A percentile compares a stretch with the other conserved stretches of the same genome.
Conservation (phyloP, 2,888 invertebrate species). For the Listrodromus nycthemerus region DNA sequence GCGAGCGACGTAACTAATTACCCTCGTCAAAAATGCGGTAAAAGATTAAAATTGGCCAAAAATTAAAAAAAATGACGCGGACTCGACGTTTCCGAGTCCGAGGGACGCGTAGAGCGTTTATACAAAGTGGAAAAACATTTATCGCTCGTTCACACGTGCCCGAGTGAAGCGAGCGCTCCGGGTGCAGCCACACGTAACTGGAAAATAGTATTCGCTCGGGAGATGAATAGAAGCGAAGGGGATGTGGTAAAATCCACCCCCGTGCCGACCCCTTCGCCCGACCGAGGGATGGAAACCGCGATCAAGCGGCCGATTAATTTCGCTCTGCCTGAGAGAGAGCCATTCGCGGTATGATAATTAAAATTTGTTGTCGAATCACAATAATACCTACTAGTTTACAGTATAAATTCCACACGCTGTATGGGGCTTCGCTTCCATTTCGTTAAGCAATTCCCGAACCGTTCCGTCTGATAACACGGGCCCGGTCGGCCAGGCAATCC, state of each 20-base stretch:
- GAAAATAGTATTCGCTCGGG: constrained; percentile 42
- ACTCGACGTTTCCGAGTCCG: constrained; percentile 15
- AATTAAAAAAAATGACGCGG: background rate
- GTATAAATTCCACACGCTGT: constrained; percentile 36
- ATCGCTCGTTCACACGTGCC: constrained; percentile 51
- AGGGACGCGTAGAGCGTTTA: constrained; percentile 2
- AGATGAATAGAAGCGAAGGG: background rate
- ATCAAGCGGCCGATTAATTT: constrained; percentile 75
- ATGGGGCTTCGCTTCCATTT: constrained; percentile 74
- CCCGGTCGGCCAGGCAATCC: constrained; percentile 41
- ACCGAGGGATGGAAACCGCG: constrained; percentile 48
- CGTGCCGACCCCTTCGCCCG: constrained; percentile 32
- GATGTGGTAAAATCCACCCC: constrained; percentile 13
- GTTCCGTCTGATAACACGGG: constrained; percentile 75
- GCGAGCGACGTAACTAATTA: constrained; percentile 12
- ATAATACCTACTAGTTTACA: constrained; percentile 58
- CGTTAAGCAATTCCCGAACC: constrained; percentile 77
- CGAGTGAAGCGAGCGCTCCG: constrained; percentile 10
- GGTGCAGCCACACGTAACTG: constrained; percentile 46
- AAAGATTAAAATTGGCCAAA: background rate
- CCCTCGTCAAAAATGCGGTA: constrained; percentile 6
- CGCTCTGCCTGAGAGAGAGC: constrained; percentile 67
- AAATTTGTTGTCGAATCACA: constrained; percentile 79
- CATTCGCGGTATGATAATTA: constrained; percentile 78
- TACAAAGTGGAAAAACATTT: constrained; percentile 49